Base-by-base conservation (phyloP, 2,888 invertebrate species). In the Trilocha varians region DNA sequence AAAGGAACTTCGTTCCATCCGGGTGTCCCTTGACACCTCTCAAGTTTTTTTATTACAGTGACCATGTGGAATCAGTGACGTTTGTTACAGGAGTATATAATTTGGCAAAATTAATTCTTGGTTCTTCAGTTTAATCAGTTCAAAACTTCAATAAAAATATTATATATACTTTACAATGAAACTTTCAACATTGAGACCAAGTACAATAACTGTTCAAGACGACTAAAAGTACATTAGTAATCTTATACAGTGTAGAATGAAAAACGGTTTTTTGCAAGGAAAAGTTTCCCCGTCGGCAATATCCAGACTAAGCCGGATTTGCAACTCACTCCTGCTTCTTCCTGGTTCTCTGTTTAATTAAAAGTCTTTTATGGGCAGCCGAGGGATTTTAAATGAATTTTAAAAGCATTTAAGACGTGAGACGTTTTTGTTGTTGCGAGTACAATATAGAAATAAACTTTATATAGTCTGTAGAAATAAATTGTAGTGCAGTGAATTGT, bases 281-380 rank as follows among this genome's bases (percentile, higher is more conserved):
- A 74, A 76, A 75, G 64, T 78, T 77, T 69, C 59, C 63, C 50
- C 53, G 53, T 65, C 66, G 63, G 64, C 65, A 70, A 72, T 73
- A 74, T 72, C 68, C 68, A 53, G 54, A 53, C 65, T 75, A 73
- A 78, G 71, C 72, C 71, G 77, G 79, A 79, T 82, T 80, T 77
- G 78, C 79, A 74, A 73, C 74, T 77, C 72, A 67, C 69, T 72
- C 65, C 58, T 59, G 57, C 62, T 62, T 63, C 62, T 61, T 65
- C 62, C 53, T 59, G 65, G 68, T 67, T 72, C 66, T 66, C 65
- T 72, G 77, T 78, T 79, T 78, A 79, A 79, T 79, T 78, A 79
- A 80, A 78, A 72, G 62, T 67, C 69, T 74, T 78, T 78, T 73
- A 73, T 70, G 59, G 61, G 64, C 61, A 57, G 59, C 52, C 52